Evolutionary conservation across 2,113 vertebrate genomes (phyloP), one percentile per base, ranked within the genome.

Genomic region (Syrrhaptes paradoxus): DNA sequence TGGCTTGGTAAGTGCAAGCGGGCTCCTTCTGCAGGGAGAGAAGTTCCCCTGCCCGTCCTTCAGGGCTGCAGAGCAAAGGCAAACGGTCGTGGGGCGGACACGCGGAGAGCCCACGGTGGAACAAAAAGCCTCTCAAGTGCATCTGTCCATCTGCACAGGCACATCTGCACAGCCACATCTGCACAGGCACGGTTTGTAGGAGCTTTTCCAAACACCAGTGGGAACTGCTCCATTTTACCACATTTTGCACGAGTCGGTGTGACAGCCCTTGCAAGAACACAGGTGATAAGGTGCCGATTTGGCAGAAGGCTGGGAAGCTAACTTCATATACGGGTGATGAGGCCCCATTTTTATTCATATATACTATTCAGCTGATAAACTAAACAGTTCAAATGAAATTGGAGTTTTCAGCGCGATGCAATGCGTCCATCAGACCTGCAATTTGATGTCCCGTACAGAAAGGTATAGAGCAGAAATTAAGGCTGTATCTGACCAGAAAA

Each of bases 391-490:
- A 38, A 46, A 71, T 17, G 34, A 73, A 74, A 49, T 28, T 6
- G 2, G 41, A n/a, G 16, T n/a, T 68, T 84, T 55, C 76, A 72
- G 70, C 8, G 8, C 2, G 31, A 68, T 2, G n/a, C 26, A 19
- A 13, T 28, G 43, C 57, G 89, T 77, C 34, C 55, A 48, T 34
- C 73, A 68, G 77, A 52, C 32, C 45, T 59, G 74, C 15, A 51
- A 54, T 38, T 41, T 26, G 11, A 21, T 7, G 41, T 19, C 72
- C 46, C 36, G 58, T 17, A 36, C 49, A 89, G 70, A 75, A 78
- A 68, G 78, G 1, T n/a, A n/a, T 10, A 58, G 34, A 92, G 92
- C 36, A 92, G 85, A 91, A 97, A 85, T 68, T 82, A 89, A 80
- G 85, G 61, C 22, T 51, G 6, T 25, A 46, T 38, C 45, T 36